Evolutionary conservation across 2,797 vertebrate species (phyloP).

Genomic region (Arremon aurantiirostris): DNA sequence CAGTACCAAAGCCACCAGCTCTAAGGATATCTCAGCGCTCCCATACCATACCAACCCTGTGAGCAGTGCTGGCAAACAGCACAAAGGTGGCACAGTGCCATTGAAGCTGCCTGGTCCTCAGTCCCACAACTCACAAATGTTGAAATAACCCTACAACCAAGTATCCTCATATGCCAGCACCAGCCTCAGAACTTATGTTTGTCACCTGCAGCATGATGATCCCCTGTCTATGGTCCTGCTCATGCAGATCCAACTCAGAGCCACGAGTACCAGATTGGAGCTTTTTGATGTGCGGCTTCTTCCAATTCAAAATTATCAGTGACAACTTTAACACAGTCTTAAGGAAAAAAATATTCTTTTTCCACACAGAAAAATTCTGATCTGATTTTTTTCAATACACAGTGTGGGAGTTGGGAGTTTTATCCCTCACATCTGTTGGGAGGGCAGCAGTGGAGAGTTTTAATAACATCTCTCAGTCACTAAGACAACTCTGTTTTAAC

Average conservation of each 20-base stretch:
- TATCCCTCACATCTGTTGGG: not conserved
- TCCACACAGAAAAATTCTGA: not conserved
- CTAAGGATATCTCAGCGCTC: not conserved
- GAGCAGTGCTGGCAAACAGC: not conserved
- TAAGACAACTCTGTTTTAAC: not conserved
- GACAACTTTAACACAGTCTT: not conserved
- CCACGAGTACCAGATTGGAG: not conserved
- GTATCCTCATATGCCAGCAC: not conserved
- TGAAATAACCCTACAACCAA: not conserved
- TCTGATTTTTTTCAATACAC: not conserved
- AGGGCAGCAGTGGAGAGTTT: not conserved
- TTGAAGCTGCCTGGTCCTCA: not conserved
- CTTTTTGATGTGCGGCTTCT: not conserved
- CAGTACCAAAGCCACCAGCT: not conserved
- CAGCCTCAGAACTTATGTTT: not conserved
- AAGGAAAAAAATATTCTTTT: not conserved
- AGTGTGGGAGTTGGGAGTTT: not conserved
- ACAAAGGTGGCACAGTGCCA: accelerated
- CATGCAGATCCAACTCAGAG: not conserved
- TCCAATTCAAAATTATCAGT: not conserved
- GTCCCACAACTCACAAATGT: not conserved
- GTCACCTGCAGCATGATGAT: not conserved
- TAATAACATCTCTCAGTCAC: not conserved
- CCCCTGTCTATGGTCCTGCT: not conserved
- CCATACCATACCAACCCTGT: not conserved